phyloP scores from a whole-genome alignment of 2,797 vertebrate species.

The Danio kyathit region DNA sequence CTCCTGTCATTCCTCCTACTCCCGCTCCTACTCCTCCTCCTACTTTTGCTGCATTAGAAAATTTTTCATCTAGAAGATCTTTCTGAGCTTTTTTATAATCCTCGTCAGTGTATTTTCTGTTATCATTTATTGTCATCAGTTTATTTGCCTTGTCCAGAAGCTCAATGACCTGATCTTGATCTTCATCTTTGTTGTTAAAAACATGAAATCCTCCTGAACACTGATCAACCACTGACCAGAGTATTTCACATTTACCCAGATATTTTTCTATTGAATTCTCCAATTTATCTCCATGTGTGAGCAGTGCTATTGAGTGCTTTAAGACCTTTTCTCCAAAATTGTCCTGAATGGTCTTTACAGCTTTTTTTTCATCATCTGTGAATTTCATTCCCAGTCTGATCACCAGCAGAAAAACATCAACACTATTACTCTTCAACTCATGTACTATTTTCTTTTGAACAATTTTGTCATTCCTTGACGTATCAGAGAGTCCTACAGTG shows the following conservation, averaged over 20 bases:
- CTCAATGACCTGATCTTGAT: neutral
- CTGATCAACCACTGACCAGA: neutral
- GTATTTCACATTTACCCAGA: accelerated
- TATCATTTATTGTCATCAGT: neutral
- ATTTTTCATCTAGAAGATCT: too few species aligned
- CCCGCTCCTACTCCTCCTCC: too few species aligned
- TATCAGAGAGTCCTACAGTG: neutral
- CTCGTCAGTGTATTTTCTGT: neutral
- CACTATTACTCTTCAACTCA: neutral
- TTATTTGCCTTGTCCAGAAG: neutral
- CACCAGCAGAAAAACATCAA: constrained; percentile 17
- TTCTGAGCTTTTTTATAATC: neutral
- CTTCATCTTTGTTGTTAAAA: neutral
- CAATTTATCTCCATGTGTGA: neutral
- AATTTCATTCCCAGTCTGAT: neutral
- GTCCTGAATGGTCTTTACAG: neutral
- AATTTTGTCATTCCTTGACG: neutral
- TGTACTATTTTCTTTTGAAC: neutral
- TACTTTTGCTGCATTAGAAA: neutral
- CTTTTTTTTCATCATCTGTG: neutral
- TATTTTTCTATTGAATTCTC: neutral
- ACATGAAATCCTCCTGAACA: neutral
- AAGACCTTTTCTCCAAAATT: neutral
- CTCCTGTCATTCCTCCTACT: too few species aligned
- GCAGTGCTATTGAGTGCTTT: neutral